These are phyloP conservation scores for Heptranchias perlo DNA, from an alignment of 2,113 vertebrate species.

Conservation along the genomic window DNA sequence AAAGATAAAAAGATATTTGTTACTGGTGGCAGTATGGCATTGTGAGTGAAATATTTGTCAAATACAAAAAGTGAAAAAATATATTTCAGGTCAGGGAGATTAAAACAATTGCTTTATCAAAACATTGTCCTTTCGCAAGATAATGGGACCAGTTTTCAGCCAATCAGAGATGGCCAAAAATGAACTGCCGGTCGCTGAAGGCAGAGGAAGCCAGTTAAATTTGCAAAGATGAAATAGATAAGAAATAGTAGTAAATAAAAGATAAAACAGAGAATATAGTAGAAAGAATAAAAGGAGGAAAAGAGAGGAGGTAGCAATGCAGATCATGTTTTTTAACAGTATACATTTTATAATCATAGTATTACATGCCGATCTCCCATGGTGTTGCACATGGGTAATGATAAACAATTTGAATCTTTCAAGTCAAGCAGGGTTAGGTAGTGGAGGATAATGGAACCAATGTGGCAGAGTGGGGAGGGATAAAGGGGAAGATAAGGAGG, in stretches of 20 bases:
- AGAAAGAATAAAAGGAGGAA: background rate
- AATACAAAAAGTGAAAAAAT: background rate
- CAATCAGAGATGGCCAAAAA: background rate
- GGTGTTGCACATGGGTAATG: background rate
- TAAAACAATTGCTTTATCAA: background rate
- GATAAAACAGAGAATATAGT: background rate
- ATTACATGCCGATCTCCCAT: background rate
- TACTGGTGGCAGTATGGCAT: background rate
- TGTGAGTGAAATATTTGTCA: background rate
- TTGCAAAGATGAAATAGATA: background rate
- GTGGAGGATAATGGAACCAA: background rate
- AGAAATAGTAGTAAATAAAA: background rate
- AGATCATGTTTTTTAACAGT: background rate
- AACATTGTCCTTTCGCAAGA: background rate
- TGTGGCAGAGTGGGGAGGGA: too few relatives aligned
- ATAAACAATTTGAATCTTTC: background rate
- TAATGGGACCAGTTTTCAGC: background rate
- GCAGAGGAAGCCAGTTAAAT: background rate
- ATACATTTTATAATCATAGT: background rate
- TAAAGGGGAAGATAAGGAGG: background rate
- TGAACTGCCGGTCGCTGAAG: background rate
- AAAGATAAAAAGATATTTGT: background rate
- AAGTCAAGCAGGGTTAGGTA: background rate
- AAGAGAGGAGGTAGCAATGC: background rate
- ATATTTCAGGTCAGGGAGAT: background rate